phyloP scores from a whole-genome alignment of 2,797 vertebrate species.

The Acestrorhynchus altus region DNA sequence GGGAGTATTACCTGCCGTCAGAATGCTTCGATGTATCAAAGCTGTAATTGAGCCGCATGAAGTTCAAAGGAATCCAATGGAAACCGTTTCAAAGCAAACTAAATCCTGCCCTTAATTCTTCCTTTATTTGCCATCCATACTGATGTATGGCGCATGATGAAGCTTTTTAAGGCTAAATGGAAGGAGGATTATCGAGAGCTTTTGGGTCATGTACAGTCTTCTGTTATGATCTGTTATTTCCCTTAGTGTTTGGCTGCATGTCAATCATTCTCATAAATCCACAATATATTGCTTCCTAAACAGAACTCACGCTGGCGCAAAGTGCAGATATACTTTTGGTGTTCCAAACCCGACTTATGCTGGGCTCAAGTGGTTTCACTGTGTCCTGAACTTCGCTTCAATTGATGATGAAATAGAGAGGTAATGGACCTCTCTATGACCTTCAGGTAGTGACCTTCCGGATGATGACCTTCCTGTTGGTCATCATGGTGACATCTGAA shows the following conservation, averaged over 20 bases:
- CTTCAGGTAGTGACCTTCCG: no score
- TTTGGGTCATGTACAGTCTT: not conserved
- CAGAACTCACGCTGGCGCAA: not conserved
- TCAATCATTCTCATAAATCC: slow-evolving; percentile 5
- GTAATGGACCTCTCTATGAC: no score
- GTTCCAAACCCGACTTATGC: no score
- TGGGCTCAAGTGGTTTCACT: no score
- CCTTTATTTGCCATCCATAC: slow-evolving; percentile 52
- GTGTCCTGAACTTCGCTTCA: no score
- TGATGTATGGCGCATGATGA: slow-evolving; percentile 42
- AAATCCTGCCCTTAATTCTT: slow-evolving; percentile 57
- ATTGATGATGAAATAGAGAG: no score
- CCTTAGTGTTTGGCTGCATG: not conserved
- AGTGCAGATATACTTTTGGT: no score
- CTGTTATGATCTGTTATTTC: slow-evolving; percentile 14
- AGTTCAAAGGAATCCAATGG: slow-evolving; percentile 54
- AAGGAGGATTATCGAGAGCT: slow-evolving; percentile 29
- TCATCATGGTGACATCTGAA: no score
- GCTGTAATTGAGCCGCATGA: slow-evolving; percentile 54
- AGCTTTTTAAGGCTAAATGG: slow-evolving; percentile 9
- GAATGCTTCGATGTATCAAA: slow-evolving; percentile 56
- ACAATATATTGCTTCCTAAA: not conserved
- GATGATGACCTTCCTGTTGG: no score
- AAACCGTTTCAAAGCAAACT: slow-evolving; percentile 56
- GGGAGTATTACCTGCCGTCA: slow-evolving; percentile 54